phyloP scores from a whole-genome alignment of 2,113 vertebrate genomes.

The Odontophorus gujanensis region DNA sequence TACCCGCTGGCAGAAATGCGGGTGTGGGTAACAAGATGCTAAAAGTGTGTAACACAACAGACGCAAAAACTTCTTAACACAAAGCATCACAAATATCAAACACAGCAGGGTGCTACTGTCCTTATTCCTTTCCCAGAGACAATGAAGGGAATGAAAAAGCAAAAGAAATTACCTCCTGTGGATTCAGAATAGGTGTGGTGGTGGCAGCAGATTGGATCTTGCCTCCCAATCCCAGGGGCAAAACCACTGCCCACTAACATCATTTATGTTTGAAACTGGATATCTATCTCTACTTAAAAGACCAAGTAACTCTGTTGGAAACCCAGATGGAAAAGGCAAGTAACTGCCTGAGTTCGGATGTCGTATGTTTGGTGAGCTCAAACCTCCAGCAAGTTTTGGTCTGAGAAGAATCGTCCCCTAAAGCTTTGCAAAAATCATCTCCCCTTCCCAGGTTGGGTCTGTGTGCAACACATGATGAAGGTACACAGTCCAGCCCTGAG shows the following conservation, averaged over 20 bases:
- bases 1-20: not conserved
- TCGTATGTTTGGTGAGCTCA: not conserved
- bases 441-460: not conserved
- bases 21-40: not conserved
- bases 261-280: not conserved
- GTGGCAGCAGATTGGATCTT: not conserved
- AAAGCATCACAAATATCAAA: not conserved
- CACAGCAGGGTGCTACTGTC: not conserved
- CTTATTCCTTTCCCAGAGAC: not conserved
- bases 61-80: not conserved
- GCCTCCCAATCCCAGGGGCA: not conserved
- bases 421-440: not conserved
- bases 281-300: not conserved
- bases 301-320: not conserved
- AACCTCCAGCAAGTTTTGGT: accelerated
- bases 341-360: not conserved
- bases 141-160: not conserved
- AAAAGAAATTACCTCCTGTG: not conserved
- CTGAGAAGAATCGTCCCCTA: not conserved
- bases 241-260: accelerated
- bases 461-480: not conserved
- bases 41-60: not conserved
- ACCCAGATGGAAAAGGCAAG: not conserved
- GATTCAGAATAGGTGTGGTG: not conserved
- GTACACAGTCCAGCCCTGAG: not conserved